Evolutionary conservation across 2,797 vertebrate species (phyloP).

Genomic region (Paedocypris micromegethes): DNA sequence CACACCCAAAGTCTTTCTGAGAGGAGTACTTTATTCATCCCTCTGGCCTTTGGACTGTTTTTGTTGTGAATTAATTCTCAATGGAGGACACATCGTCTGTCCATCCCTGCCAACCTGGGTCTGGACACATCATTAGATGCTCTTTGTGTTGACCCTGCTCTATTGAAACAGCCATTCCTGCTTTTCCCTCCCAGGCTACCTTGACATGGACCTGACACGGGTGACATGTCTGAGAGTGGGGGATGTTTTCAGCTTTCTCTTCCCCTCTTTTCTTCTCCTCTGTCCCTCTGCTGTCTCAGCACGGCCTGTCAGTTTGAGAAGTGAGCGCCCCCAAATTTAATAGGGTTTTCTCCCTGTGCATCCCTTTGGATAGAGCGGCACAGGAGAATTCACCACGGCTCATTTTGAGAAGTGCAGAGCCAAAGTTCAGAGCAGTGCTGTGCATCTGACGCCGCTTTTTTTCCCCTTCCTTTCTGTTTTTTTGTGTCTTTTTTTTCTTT

Average conservation of each 20-base stretch:
- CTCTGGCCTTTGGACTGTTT: constrained; percentile 21
- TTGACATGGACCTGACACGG: constrained; percentile 44
- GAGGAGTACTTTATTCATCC: constrained; percentile 31
- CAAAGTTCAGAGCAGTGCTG: constrained; percentile 37
- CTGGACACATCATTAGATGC: constrained; percentile 45
- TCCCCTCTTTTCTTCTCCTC: constrained; percentile 25
- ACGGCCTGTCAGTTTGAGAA: constrained; percentile 72
- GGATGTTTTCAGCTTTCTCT: constrained; percentile 41
- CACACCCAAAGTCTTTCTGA: neutral
- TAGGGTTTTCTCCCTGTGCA: constrained; percentile 68
- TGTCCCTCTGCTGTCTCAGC: constrained; percentile 68
- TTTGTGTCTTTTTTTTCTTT: neutral
- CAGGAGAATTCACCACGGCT: constrained; percentile 68
- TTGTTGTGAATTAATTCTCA: constrained; percentile 32
- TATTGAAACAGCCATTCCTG: constrained; percentile 38
- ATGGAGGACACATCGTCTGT: constrained; percentile 27
- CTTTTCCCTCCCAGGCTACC: constrained; percentile 41
- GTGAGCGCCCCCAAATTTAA: constrained; percentile 72
- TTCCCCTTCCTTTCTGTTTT: neutral
- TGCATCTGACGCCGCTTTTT: constrained; percentile 3
- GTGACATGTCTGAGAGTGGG: constrained; percentile 47
- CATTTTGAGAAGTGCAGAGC: constrained; percentile 61
- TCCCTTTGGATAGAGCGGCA: constrained; percentile 65
- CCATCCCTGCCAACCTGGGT: constrained; percentile 19
- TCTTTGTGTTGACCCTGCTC: constrained; percentile 42